A percentile compares a stretch with the other conserved stretches of the same genome.
These are phyloP conservation scores for Forbesichthys agassizii DNA, from an alignment of 2,113 vertebrate species.

Conservation along the genomic window DNA sequence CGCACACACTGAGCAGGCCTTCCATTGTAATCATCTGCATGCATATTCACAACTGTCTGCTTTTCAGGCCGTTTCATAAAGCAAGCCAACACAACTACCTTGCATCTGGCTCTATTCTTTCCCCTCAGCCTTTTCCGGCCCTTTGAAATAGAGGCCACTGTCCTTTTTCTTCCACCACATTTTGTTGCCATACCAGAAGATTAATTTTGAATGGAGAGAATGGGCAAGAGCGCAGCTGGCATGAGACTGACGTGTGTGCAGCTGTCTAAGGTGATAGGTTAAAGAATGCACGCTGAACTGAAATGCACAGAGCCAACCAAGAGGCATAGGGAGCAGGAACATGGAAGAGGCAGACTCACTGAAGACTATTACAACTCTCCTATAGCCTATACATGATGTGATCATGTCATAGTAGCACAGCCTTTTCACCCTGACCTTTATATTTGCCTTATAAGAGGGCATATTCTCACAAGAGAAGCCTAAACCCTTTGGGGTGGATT, in stretches of 20 bases:
- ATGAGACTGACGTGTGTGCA: slow-evolving; percentile 43
- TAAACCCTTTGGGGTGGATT: too few relatives aligned
- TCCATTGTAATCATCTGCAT: slow-evolving; percentile 52
- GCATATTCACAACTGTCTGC: slow-evolving; percentile 59
- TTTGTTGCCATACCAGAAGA: slow-evolving; percentile 71
- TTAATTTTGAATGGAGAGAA: slow-evolving; percentile 55
- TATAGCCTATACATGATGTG: too few relatives aligned
- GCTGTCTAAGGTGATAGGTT: slow-evolving; percentile 62
- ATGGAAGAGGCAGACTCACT: not conserved
- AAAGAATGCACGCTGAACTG: slow-evolving; percentile 31
- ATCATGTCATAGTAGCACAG: too few relatives aligned
- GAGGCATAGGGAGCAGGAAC: slow-evolving; percentile 7
- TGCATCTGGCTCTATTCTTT: slow-evolving; percentile 71
- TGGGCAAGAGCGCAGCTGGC: slow-evolving; percentile 44
- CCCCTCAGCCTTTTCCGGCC: slow-evolving; percentile 20
- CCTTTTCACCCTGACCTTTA: too few relatives aligned
- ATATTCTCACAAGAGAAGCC: too few relatives aligned
- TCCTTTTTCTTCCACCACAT: slow-evolving; percentile 53
- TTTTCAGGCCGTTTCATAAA: slow-evolving; percentile 48
- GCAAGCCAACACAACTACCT: slow-evolving; percentile 37
- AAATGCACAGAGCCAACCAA: slow-evolving; percentile 1
- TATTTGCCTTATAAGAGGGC: too few relatives aligned
- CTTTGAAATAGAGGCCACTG: slow-evolving; percentile 65
- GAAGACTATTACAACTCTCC: too few relatives aligned
- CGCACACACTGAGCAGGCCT: slow-evolving; percentile 16